Conservation (phyloP, 2,113 vertebrate species). For the Oostethus manadensis region DNA sequence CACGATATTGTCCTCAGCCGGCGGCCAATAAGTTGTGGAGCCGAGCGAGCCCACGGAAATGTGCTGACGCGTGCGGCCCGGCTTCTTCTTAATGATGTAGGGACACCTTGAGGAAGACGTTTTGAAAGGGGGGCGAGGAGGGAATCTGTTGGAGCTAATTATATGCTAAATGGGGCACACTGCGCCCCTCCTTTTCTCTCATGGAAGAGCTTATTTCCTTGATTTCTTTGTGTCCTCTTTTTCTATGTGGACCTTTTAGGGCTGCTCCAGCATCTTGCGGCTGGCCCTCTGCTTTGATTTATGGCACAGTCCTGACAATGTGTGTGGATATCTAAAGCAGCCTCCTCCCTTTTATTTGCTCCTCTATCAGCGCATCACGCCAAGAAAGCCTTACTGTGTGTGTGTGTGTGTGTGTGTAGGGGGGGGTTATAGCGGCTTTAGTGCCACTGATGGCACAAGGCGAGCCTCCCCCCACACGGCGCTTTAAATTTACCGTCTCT, state of each 20-base stretch:
- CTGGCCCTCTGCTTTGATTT: slow-evolving; percentile 28
- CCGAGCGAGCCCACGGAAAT: slow-evolving; percentile 27
- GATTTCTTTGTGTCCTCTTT: not conserved
- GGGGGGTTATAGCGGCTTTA: slow-evolving; percentile 45
- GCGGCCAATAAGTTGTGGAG: slow-evolving; percentile 28
- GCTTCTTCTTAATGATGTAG: slow-evolving; percentile 43
- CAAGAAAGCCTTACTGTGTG: slow-evolving; percentile 8
- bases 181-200: slow-evolving; percentile 15
- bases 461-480: slow-evolving; percentile 46
- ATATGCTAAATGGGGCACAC: slow-evolving; percentile 49
- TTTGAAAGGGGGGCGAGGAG: slow-evolving; percentile 29
- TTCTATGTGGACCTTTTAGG: not conserved
- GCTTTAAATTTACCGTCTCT: slow-evolving; percentile 53
- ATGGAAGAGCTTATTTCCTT: not conserved
- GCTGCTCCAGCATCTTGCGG: not conserved
- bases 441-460: slow-evolving; percentile 41
- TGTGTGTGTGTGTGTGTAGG: slow-evolving; percentile 5
- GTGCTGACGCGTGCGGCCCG: slow-evolving; percentile 41
- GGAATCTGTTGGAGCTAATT: slow-evolving; percentile 55
- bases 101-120: slow-evolving; percentile 53
- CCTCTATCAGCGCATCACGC: slow-evolving; percentile 32
- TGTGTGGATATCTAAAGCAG: slow-evolving; percentile 29
- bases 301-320: slow-evolving; percentile 25
- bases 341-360: slow-evolving; percentile 26
- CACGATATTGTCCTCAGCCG: slow-evolving; percentile 18